These are phyloP conservation scores for Otocyon megalotis DNA, from an alignment of 2,113 vertebrate genomes.

Conservation along the genomic window DNA sequence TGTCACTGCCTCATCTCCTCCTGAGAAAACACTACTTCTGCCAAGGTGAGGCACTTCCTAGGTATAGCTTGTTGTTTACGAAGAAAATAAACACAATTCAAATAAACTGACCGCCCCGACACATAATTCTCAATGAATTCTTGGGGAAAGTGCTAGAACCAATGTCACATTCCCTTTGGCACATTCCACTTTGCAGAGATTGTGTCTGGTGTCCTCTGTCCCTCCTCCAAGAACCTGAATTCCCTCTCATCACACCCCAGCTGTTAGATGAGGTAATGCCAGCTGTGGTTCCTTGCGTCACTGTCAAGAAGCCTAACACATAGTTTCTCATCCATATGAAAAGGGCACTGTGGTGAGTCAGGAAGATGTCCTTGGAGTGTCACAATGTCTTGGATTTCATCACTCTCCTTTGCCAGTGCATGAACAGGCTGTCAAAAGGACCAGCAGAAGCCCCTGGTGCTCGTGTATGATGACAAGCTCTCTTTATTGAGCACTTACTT, in stretches of 20 bases:
- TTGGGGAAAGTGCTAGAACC: background rate
- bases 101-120: background rate
- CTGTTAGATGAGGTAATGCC: slow-evolving; percentile 57
- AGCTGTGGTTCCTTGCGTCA: slow-evolving; percentile 65
- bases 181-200: background rate
- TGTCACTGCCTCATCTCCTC: background rate
- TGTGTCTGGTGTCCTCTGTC: slow-evolving; percentile 57
- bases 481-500: background rate
- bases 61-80: background rate
- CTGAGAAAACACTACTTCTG: background rate
- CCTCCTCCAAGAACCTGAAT: slow-evolving; percentile 56
- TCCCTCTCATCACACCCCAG: slow-evolving; percentile 75
- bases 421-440: background rate
- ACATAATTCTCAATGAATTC: background rate
- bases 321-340: background rate
- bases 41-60: background rate
- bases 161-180: slow-evolving; percentile 29
- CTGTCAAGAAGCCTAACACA: background rate
- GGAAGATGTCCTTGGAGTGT: background rate
- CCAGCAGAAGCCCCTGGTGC: background rate
- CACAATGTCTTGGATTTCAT: background rate
- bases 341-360: background rate
- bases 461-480: accelerated
- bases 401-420: background rate
- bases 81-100: background rate